Conservation (phyloP, 2,113 vertebrate genomes). For the Apodemus speciosus region DNA sequence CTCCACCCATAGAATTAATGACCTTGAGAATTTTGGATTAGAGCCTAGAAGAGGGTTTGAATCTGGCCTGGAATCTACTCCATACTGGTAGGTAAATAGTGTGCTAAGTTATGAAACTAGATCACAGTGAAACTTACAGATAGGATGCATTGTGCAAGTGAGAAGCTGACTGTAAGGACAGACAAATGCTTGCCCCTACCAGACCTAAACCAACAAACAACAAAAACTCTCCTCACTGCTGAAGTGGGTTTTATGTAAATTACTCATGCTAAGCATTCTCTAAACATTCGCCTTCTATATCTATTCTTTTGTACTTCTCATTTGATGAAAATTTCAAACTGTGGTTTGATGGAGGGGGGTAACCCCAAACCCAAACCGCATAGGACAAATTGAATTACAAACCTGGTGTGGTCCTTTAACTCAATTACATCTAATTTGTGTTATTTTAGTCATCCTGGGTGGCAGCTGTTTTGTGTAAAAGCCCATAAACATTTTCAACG, state of each 20-base stretch:
- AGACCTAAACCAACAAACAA: not conserved
- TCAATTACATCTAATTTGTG: slow-evolving; percentile 80
- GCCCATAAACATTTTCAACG: slow-evolving; percentile 65
- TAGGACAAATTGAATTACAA: slow-evolving; percentile 80
- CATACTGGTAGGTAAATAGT: not conserved
- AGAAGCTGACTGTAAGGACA: slow-evolving; percentile 47
- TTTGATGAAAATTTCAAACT: slow-evolving; percentile 77
- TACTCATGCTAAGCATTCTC: slow-evolving; percentile 65
- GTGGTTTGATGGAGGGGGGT: slow-evolving; percentile 67
- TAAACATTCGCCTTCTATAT: slow-evolving; percentile 69
- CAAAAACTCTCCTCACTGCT: slow-evolving; percentile 31
- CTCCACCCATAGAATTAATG: not conserved
- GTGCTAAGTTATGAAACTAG: slow-evolving; percentile 32
- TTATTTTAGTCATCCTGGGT: slow-evolving; percentile 82
- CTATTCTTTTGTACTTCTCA: slow-evolving; percentile 70
- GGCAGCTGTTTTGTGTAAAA: slow-evolving; percentile 76
- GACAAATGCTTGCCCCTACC: slow-evolving; percentile 41
- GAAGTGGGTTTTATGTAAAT: slow-evolving; percentile 70
- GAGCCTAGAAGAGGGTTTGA: slow-evolving; percentile 37
- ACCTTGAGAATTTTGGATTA: slow-evolving; percentile 40
- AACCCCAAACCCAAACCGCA: slow-evolving; percentile 65
- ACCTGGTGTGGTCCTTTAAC: slow-evolving; percentile 82
- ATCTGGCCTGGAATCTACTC: slow-evolving; percentile 37
- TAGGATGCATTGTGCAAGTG: slow-evolving; percentile 1
- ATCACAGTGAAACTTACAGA: slow-evolving; percentile 22